Percentiles rank a stretch among this genome's conserved stretches.
phyloP scores from a whole-genome alignment of 30 jellyfish, hydroid and myxozoan genomes.

The Cassiopea xamachana region DNA sequence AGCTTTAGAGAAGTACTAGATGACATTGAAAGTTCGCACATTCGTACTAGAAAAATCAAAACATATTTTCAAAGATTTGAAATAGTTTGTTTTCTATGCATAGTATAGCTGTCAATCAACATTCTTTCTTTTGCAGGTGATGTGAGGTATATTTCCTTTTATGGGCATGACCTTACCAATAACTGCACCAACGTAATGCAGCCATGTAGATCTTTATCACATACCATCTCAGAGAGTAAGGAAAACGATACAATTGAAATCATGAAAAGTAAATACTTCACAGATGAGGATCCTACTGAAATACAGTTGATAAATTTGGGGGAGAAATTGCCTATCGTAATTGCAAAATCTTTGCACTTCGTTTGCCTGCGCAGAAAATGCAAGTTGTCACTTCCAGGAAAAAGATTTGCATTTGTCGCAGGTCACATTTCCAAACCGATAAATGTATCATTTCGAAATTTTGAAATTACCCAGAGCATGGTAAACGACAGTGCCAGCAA shows the following conservation, averaged over 20 bases:
- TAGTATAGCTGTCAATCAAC: too few relatives aligned
- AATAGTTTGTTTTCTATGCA: too few relatives aligned
- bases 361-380: constrained; percentile 30
- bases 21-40: too few relatives aligned
- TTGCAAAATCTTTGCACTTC: constrained; percentile 37
- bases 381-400: not conserved
- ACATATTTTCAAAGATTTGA: too few relatives aligned
- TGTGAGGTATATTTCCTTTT: constrained; percentile 19
- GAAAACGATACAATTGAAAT: constrained; percentile 38
- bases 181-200: constrained; percentile 19
- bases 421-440: not conserved
- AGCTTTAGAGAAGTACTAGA: too few relatives aligned
- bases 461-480: constrained; percentile 12
- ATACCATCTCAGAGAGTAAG: constrained; percentile 17
- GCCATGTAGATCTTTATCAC: constrained; percentile 44
- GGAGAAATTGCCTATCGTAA: not conserved
- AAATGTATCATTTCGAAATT: constrained; percentile 16
- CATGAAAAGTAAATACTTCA: too few relatives aligned
- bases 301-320: not conserved
- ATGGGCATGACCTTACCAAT: constrained; percentile 30
- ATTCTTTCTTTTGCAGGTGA: not conserved
- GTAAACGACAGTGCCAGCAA: constrained; percentile 1
- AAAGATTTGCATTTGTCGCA: constrained; percentile 19
- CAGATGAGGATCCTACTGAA: not conserved
- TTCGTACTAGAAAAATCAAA: too few relatives aligned